These are phyloP conservation scores for Drosophila nannoptera DNA, from an alignment of 1,140 invertebrate species.

Conservation along the genomic window DNA sequence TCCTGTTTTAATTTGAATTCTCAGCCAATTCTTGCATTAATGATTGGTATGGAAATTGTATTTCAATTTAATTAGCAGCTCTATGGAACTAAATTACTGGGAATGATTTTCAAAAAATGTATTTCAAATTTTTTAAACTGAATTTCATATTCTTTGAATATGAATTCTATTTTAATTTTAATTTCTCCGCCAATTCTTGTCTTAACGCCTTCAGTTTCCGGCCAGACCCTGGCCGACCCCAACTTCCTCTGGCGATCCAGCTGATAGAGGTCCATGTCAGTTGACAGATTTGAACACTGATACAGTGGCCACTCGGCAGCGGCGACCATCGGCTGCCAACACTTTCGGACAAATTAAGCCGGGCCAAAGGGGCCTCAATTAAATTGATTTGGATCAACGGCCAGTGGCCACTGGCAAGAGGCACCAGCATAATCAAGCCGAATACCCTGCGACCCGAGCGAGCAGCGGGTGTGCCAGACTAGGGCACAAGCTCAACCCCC, in stretches of 20 bases:
- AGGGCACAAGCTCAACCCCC: too few species aligned
- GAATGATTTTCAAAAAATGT: too few species aligned
- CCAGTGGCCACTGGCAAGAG: slow-evolving; percentile 18
- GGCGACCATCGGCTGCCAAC: slow-evolving; percentile 25
- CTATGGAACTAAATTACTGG: too few species aligned
- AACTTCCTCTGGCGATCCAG: slow-evolving; percentile 33
- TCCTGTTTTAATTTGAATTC: too few species aligned
- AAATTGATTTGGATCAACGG: slow-evolving; percentile 74
- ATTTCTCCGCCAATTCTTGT: too few species aligned
- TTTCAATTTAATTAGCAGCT: too few species aligned
- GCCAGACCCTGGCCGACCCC: slow-evolving; percentile 18
- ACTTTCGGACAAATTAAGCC: slow-evolving; percentile 62
- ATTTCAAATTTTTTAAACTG: too few species aligned
- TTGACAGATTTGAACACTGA: slow-evolving; percentile 65
- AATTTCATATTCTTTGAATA: too few species aligned
- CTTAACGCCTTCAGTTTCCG: too few species aligned
- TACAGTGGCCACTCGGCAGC: slow-evolving; percentile 20
- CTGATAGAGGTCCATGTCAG: slow-evolving; percentile 14
- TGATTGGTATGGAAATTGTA: too few species aligned
- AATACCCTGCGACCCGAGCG: not conserved
- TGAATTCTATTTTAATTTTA: too few species aligned
- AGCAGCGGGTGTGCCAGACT: not conserved
- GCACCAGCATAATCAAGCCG: slow-evolving; percentile 39
- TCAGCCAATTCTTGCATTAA: too few species aligned
- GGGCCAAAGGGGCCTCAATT: slow-evolving; percentile 66